These are phyloP conservation scores for Diplosoma virens DNA, from an alignment of 23 tunicate genomes.

Conservation along the genomic window DNA sequence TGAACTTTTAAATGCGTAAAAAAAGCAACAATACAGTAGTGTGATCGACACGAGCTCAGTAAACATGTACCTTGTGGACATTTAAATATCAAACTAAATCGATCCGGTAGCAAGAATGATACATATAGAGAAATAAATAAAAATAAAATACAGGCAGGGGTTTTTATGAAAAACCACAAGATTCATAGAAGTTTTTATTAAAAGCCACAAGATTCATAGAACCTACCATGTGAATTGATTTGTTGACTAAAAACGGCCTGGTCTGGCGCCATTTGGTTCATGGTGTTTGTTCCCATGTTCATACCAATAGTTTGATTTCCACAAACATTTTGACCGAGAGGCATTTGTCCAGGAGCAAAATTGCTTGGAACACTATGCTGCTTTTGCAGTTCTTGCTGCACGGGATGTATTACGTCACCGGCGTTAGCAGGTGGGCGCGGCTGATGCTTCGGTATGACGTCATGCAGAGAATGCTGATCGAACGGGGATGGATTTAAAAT, in stretches of 20 bases:
- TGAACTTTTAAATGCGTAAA: too few relatives aligned
- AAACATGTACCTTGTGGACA: too few relatives aligned
- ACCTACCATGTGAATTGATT: slow-evolving; percentile 3
- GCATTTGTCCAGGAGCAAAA: slow-evolving; percentile 6
- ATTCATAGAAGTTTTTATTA: too few relatives aligned
- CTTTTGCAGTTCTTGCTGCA: slow-evolving; percentile 23
- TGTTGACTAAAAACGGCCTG: slow-evolving; percentile 12
- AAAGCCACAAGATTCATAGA: too few relatives aligned
- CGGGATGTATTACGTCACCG: background rate
- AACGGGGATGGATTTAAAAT: slow-evolving; percentile 18
- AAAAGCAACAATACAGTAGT: too few relatives aligned
- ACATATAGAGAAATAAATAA: too few relatives aligned
- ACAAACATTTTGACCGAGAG: slow-evolving; percentile 1
- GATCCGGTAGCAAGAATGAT: too few relatives aligned
- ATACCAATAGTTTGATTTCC: background rate
- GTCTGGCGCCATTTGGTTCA: background rate
- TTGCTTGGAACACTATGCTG: slow-evolving; percentile 30
- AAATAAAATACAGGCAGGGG: too few relatives aligned
- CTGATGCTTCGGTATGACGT: background rate
- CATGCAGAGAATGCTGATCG: slow-evolving; percentile 10
- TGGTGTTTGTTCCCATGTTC: background rate
- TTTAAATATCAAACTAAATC: too few relatives aligned
- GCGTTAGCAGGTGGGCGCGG: background rate
- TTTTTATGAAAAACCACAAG: too few relatives aligned
- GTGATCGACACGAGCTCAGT: too few relatives aligned